Evolutionary conservation across 2,888 invertebrate genomes (phyloP), one percentile per base, ranked within the genome.

Genomic region (Seira ritae): DNA sequence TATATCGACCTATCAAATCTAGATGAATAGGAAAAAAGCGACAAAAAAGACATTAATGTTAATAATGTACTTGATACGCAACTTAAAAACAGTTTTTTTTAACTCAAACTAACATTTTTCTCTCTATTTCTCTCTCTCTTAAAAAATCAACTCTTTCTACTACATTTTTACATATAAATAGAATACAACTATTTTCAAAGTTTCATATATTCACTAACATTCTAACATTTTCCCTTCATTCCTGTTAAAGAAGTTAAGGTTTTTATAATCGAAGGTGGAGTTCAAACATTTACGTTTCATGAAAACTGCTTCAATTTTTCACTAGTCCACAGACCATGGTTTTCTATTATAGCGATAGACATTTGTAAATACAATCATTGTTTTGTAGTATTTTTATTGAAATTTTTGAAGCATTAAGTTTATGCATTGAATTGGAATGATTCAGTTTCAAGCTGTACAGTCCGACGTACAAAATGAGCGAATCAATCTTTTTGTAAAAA

Each of bases 41-140:
- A 81, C 80, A 81, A 81, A 81, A 80, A 81, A 81, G 80, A 81
- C 80, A 81, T 81, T 81, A 81, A 65, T 75, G 80, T 81, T 81
- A 81, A 81, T 81, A 75, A 31, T 81, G 80, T 81, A 75, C 73
- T 80, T 80, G 73, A 50, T 80, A 73, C 20, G 62, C 62, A 17
- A 42, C 23, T 42, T 42, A 15, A 60, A 67, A 60, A 46, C 8
- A 22, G n/a, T n/a, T n/a, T 31, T 31, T 68, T 73, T 68, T 73
- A 55, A 71, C 70, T 74, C 67, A 15, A 70, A 80, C 75, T 81
- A 81, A 81, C 80, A 69, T 22, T 75, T 75, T 70, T 20, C 20
- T 55, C 55, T 17, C 55, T 15, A 2, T 17, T 17, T 65, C 20
- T 20, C 20, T 31, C 67, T 24, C 67, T 22, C 24, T 67, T 23